A percentile compares a stretch with the other conserved stretches of the same genome.
Conservation (phyloP, 2,113 vertebrate species). For the Andinoacara biseriatus region DNA sequence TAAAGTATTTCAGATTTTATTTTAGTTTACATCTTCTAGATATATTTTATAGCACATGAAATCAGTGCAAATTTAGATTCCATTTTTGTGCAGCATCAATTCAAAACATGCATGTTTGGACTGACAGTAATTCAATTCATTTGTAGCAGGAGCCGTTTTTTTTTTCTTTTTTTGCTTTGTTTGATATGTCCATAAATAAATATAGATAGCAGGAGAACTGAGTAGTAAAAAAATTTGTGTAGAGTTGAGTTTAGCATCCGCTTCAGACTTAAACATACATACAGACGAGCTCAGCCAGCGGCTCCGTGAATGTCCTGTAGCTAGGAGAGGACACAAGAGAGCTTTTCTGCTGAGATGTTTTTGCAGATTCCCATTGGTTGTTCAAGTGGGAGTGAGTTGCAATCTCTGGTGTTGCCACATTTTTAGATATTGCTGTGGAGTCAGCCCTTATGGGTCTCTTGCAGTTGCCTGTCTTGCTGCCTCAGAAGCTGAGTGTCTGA, state of each 20-base stretch:
- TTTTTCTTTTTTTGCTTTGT: background rate
- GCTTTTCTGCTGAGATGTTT: conserved; percentile 7
- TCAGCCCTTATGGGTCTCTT: conserved; percentile 9
- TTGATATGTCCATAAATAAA: background rate
- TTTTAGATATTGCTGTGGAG: conserved; percentile 9
- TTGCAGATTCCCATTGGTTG: background rate
- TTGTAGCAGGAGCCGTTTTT: background rate
- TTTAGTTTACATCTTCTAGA: background rate
- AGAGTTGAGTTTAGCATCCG: background rate
- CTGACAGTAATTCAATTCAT: background rate
- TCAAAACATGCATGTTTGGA: background rate
- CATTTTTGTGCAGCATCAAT: no score
- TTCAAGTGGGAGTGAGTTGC: conserved; percentile 5
- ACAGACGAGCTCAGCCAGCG: background rate
- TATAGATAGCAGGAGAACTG: background rate
- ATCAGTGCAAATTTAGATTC: background rate
- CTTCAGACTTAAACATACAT: background rate
- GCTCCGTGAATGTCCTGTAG: background rate
- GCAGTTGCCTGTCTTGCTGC: conserved; percentile 5
- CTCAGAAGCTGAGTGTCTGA: conserved; percentile 4
- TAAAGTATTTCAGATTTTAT: conserved; percentile 1
- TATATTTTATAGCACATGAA: background rate
- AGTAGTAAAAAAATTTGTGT: background rate
- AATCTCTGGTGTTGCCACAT: conserved; percentile 2
- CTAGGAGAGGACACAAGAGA: background rate